These are phyloP conservation scores for Drosophila subquinaria DNA, from an alignment of 2,888 invertebrate species.

Conservation along the genomic window DNA sequence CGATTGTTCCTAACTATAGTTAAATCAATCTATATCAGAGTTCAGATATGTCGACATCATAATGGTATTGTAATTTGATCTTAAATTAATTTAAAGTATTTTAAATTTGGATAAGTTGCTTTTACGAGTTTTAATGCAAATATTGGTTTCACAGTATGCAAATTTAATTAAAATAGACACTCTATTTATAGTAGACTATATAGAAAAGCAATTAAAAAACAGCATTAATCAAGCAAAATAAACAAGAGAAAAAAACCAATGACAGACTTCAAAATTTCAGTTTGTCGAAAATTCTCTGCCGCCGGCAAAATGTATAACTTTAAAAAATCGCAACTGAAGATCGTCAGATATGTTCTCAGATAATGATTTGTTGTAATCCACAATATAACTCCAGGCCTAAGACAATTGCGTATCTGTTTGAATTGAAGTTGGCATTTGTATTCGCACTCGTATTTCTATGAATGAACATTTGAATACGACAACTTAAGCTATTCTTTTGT, in stretches of 20 bases:
- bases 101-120: not conserved
- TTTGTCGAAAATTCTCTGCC: not conserved
- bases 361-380: not conserved
- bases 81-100: not conserved
- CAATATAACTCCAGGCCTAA: not conserved
- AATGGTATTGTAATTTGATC: not conserved
- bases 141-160: not conserved
- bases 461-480: conserved; percentile 7
- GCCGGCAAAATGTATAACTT: not conserved
- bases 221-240: not conserved
- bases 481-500: conserved; percentile 25
- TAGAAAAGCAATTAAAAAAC: not conserved
- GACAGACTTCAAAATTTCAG: not conserved
- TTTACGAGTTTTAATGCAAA: not conserved
- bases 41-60: not conserved
- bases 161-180: not conserved
- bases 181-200: too few species aligned
- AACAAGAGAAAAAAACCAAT: not conserved
- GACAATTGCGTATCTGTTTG: not conserved
- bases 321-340: not conserved
- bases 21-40: too few species aligned
- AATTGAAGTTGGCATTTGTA: not conserved
- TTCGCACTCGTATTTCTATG: not conserved
- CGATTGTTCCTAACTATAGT: too few species aligned
- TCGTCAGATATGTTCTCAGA: not conserved